These are phyloP conservation scores for Macropodus opercularis DNA, from an alignment of 2,797 vertebrate species.

Conservation along the genomic window DNA sequence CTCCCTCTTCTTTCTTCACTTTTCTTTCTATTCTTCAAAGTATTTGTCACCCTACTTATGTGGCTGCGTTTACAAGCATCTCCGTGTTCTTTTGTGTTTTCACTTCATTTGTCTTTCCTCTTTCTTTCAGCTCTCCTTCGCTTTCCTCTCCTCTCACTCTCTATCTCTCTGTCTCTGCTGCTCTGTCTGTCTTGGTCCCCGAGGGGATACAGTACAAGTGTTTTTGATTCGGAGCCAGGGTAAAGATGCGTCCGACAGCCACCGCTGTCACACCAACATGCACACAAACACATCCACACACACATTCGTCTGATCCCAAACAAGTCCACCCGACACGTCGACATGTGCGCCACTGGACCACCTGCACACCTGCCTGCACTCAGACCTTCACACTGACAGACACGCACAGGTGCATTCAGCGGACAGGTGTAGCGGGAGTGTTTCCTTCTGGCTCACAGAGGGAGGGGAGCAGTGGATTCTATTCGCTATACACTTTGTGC, in stretches of 20 bases:
- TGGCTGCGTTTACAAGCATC: conserved; percentile 10
- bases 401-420: conserved; percentile 12
- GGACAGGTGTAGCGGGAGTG: conserved; percentile 29
- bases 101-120: conserved; percentile 34
- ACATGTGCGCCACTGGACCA: conserved; percentile 1
- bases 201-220: conserved; percentile 74
- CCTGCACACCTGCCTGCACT: background rate
- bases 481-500: background rate
- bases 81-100: conserved; percentile 21
- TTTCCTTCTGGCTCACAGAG: conserved; percentile 17
- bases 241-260: conserved; percentile 66
- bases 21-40: conserved; percentile 1
- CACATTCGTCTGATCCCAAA: background rate
- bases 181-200: conserved; percentile 53
- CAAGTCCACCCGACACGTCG: conserved; percentile 1
- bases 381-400: background rate
- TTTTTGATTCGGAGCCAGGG: conserved; percentile 78
- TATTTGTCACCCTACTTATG: background rate
- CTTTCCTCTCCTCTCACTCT: background rate
- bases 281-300: background rate
- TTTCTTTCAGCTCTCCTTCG: conserved; percentile 1
- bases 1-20: background rate
- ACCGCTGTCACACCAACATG: conserved; percentile 44
- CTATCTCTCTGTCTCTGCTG: conserved; percentile 39
- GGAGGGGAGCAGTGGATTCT: background rate